Percentiles rank a stretch among this genome's conserved stretches.
These are phyloP conservation scores for Reticulitermes lucifugus DNA, from an alignment of 2,888 invertebrate species.

Conservation along the genomic window DNA sequence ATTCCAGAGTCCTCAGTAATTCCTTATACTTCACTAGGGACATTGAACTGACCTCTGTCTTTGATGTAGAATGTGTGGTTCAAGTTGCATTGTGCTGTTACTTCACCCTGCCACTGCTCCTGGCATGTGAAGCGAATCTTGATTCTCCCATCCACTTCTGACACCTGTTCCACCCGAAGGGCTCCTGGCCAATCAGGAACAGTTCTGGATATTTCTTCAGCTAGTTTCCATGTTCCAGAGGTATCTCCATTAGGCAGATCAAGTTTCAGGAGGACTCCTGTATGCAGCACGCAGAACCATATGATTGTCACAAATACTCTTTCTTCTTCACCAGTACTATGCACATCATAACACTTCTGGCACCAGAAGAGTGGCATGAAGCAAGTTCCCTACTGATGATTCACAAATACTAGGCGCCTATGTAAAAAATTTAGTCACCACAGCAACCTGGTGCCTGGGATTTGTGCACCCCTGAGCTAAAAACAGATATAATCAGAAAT, in stretches of 20 bases:
- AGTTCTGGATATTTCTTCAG: constrained; percentile 42
- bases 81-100: constrained; percentile 58
- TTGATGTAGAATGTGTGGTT: constrained; percentile 62
- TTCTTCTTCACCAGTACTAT: background rate
- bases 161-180: constrained; percentile 50
- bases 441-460: no score
- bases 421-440: no score
- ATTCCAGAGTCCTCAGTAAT: no score
- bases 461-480: no score
- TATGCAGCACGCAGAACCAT: background rate
- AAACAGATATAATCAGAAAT: no score
- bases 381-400: no score
- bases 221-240: constrained; percentile 40
- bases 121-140: constrained; percentile 32
- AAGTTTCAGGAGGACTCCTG: constrained; percentile 45
- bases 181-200: constrained; percentile 50
- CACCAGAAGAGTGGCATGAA: no score
- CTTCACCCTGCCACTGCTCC: constrained; percentile 53
- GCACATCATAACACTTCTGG: background rate
- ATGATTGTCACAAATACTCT: background rate
- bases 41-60: constrained; percentile 58
- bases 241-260: constrained; percentile 17
- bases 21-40: no score
- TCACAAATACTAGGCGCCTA: no score
- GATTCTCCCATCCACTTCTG: constrained; percentile 13